phyloP scores from a whole-genome alignment of 64 coral and sea anemone species.

The Actinia tenebrosa region DNA sequence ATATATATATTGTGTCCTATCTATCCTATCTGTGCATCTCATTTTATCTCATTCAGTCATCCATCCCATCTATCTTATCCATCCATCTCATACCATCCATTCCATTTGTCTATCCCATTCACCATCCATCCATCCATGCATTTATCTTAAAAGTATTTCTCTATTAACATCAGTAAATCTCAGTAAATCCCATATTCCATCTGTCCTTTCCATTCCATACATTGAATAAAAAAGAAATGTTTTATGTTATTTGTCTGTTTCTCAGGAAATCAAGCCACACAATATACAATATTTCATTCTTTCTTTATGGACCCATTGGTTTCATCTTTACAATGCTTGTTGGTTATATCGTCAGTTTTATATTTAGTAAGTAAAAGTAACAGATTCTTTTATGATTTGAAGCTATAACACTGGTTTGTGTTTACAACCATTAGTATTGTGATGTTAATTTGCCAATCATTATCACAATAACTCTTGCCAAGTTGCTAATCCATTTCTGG shows the following conservation, averaged over 20 bases:
- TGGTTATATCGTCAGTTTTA: constrained; percentile 41
- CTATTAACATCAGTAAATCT: too few species aligned
- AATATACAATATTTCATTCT: constrained; percentile 51
- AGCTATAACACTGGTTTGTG: background rate
- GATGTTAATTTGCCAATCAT: too few species aligned
- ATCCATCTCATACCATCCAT: background rate
- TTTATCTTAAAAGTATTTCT: too few species aligned
- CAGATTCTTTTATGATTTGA: background rate
- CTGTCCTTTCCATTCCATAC: too few species aligned
- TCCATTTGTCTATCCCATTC: background rate
- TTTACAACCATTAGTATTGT: background rate
- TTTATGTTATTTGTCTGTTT: background rate
- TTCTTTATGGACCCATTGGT: constrained; percentile 51
- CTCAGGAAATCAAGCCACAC: constrained; percentile 20
- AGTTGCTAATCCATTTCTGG: too few species aligned
- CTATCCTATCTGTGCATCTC: background rate
- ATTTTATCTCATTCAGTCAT: background rate
- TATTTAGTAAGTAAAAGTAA: constrained; percentile 44
- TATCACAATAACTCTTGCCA: too few species aligned
- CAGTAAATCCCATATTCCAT: too few species aligned
- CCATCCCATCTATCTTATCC: background rate
- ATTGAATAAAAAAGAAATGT: too few species aligned
- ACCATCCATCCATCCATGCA: background rate
- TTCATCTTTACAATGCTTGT: constrained; percentile 41
- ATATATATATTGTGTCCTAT: too few species aligned